A percentile compares a stretch with the other conserved stretches of the same genome.
Evolutionary conservation across 2,888 invertebrate genomes (phyloP).

Genomic region (Cataglyphis livida): DNA sequence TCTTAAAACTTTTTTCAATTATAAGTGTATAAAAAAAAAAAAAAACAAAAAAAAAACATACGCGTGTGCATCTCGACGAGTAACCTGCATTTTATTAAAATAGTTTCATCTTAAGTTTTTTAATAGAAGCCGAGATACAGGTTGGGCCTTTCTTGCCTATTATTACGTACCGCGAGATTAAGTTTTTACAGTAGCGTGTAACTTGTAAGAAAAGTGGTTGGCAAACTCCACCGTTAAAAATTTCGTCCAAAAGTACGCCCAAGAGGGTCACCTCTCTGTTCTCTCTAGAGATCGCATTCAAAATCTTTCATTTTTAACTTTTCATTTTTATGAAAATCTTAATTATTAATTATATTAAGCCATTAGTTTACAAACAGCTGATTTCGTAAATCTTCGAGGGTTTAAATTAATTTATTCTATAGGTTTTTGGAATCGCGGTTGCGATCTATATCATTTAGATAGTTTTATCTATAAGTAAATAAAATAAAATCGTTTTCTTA

Average conservation of each 20-base stretch:
- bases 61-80: slow-evolving; percentile 53
- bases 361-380: not conserved
- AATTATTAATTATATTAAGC: not conserved
- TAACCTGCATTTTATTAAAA: slow-evolving; percentile 73
- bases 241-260: slow-evolving; percentile 15
- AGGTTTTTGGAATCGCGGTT: not conserved
- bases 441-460: not conserved
- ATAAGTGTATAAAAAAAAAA: not conserved
- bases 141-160: slow-evolving; percentile 51
- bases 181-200: slow-evolving; percentile 38
- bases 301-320: not conserved
- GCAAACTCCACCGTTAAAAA: slow-evolving; percentile 39
- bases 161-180: slow-evolving; percentile 41
- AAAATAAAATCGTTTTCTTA: not conserved
- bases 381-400: not conserved
- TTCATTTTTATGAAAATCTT: not conserved
- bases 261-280: not conserved
- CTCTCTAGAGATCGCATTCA: not conserved
- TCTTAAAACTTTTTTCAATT: slow-evolving; percentile 28
- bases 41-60: not conserved
- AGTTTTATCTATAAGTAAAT: not conserved
- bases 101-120: slow-evolving; percentile 72
- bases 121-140: slow-evolving; percentile 64
- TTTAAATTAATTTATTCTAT: not conserved
- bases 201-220: slow-evolving; percentile 53